Percentiles rank a stretch among this genome's conserved stretches.
These are phyloP conservation scores for Acanthisitta chloris DNA, from an alignment of 2,113 vertebrate species.

Conservation along the genomic window DNA sequence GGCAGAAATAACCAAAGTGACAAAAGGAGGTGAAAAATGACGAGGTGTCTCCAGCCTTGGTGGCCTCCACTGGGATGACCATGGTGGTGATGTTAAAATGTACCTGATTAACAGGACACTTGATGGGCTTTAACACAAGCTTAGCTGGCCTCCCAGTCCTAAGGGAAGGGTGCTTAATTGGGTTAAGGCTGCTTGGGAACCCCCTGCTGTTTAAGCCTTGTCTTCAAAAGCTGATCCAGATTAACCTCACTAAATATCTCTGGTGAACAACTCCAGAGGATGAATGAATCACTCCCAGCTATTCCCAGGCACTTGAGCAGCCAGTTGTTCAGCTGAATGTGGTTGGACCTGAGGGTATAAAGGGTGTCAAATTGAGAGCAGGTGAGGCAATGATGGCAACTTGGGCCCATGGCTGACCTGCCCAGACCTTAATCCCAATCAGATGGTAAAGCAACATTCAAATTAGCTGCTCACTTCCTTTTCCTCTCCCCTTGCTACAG, in stretches of 20 bases:
- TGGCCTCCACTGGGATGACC: not conserved
- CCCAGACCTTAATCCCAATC: not conserved
- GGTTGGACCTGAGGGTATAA: not conserved
- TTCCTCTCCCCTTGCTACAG: not conserved
- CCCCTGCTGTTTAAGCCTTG: not conserved
- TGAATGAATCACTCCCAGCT: accelerated
- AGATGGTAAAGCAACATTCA: not conserved
- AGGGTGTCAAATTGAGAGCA: not conserved
- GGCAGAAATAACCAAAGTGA: not conserved
- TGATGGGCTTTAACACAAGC: not conserved
- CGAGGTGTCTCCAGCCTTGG: not conserved
- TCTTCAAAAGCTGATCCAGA: not conserved
- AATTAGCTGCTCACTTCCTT: not conserved
- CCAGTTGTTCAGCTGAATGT: not conserved
- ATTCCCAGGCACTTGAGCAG: not conserved
- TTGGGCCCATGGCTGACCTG: too few species aligned
- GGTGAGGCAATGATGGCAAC: not conserved
- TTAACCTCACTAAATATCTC: not conserved
- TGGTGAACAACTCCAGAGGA: accelerated
- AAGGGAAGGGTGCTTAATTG: not conserved
- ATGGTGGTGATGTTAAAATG: not conserved
- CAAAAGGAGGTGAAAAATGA: not conserved
- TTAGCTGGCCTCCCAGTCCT: not conserved
- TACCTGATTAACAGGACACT: not conserved
- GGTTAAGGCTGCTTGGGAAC: not conserved